Conservation (phyloP, 2,888 invertebrate species). For the Meloe dianella region DNA sequence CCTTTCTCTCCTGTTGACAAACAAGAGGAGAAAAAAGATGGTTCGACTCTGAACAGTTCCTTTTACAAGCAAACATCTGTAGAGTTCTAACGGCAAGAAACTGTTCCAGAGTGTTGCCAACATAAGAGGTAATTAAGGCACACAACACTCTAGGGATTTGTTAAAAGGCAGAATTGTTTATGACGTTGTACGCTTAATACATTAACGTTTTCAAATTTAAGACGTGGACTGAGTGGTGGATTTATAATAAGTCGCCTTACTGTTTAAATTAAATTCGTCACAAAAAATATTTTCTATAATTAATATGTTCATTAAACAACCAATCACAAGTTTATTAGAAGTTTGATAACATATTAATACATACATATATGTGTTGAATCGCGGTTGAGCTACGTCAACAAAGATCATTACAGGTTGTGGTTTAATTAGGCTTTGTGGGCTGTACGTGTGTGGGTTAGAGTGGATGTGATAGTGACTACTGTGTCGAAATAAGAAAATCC, state of each 20-base stretch:
- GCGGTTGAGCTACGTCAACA: background rate
- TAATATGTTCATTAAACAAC: background rate
- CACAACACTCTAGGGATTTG: conserved; percentile 26
- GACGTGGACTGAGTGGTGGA: background rate
- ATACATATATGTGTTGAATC: background rate
- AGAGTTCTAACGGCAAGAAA: conserved; percentile 33
- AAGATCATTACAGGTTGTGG: conserved; percentile 1
- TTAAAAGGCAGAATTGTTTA: conserved; percentile 23
- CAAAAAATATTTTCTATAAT: background rate
- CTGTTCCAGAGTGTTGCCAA: conserved; percentile 31
- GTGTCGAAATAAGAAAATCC: too few species aligned
- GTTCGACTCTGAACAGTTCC: background rate
- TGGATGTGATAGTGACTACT: too few species aligned
- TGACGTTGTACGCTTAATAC: conserved; percentile 6
- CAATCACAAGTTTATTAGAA: background rate
- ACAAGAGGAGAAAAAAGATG: background rate
- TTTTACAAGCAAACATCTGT: conserved; percentile 32
- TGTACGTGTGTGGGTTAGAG: background rate
- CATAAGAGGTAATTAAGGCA: conserved; percentile 34
- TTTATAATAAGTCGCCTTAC: background rate
- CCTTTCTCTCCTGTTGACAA: background rate
- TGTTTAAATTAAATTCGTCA: background rate
- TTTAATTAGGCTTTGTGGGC: background rate
- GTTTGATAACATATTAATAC: background rate
- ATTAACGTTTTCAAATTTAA: background rate